A percentile compares a stretch with the other conserved stretches of the same genome.
phyloP scores from a whole-genome alignment of 1,140 invertebrate species.

The Amphibalanus amphitrite region DNA sequence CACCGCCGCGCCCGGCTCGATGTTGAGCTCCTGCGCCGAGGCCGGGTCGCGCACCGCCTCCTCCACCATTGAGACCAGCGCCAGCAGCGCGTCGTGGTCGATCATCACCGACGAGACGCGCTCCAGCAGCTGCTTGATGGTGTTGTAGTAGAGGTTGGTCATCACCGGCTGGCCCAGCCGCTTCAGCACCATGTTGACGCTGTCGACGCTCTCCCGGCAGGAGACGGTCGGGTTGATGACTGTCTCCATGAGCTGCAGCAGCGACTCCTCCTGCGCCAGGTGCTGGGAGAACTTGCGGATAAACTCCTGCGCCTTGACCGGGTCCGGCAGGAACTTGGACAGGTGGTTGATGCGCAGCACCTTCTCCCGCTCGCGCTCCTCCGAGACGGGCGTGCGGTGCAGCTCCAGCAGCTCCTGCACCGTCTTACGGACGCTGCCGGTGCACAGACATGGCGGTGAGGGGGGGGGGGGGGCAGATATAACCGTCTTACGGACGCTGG shows the following conservation, averaged over 20 bases:
- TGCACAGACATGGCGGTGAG: too few relatives aligned
- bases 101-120: slow-evolving; percentile 89
- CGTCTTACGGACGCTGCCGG: slow-evolving; percentile 54
- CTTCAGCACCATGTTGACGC: slow-evolving; percentile 59
- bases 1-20: slow-evolving; percentile 57
- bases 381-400: slow-evolving; percentile 41
- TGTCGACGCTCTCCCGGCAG: slow-evolving; percentile 76
- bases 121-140: slow-evolving; percentile 84
- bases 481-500: too few relatives aligned
- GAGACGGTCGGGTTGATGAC: slow-evolving; percentile 70
- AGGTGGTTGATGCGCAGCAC: slow-evolving; percentile 37
- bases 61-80: slow-evolving; percentile 18
- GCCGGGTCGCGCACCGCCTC: slow-evolving; percentile 27
- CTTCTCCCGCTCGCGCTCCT: slow-evolving; percentile 49
- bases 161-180: slow-evolving; percentile 83
- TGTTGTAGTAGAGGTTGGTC: slow-evolving; percentile 88
- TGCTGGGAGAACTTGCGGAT: slow-evolving; percentile 70
- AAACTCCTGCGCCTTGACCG: slow-evolving; percentile 80
- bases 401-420: slow-evolving; percentile 72
- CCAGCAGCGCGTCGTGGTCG: slow-evolving; percentile 63
- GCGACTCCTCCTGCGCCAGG: slow-evolving; percentile 52
- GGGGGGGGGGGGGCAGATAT: too few relatives aligned
- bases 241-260: slow-evolving; percentile 67
- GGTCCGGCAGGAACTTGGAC: slow-evolving; percentile 68
- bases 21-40: slow-evolving; percentile 50